Base-by-base conservation (phyloP, 2,113 vertebrate genomes). In the Leptosomus discolor region DNA sequence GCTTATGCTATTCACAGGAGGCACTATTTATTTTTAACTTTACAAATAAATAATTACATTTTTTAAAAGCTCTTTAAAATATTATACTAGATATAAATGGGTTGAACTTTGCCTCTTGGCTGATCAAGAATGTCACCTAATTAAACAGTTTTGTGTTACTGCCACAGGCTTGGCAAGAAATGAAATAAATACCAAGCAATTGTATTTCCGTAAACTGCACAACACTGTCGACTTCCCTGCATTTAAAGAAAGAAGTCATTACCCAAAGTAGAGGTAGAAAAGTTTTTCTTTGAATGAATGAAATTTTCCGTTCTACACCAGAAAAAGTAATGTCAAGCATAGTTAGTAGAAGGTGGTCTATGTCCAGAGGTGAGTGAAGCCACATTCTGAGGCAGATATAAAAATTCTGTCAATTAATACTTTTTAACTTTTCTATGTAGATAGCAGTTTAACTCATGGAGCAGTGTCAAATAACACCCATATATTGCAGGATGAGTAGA, bases 121-220 rank as follows among this genome's bases (percentile, higher is more conserved):
- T 92, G 92, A 96, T 95, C 79, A 95, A 85, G 83, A 88, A 80
- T 85, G 83, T 85, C 88, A 97, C 53, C 80, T 94, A 95, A 96
- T 96, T 96, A 96, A 96, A 88, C 36, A 83, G 70, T 41, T 92
- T 91, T 88, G 76, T 93, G 86, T 86, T 93, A 74, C 58, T 94
- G 94, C 88, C 73, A 82, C 30, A 19, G 88, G 92, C 94, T 91
- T 94, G 79, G 91, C 67, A 97, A 90, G 73, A 56, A 90, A 77
- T 23, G 54, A 86, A 97, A 87, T 79, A 89, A 91, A 92, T 58
- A 92, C 64, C 73, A 81, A 89, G 67, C 51, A 64, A 90, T 64
- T 87, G 58, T 83, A 89, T 91, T 97, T 95, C 88, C 80, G 87
- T 79, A 89, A 91, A 91, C 45, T 43, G 43, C 29, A 46, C 46